Conservation (phyloP, 2,113 vertebrate genomes). For the Cathartes aura region DNA sequence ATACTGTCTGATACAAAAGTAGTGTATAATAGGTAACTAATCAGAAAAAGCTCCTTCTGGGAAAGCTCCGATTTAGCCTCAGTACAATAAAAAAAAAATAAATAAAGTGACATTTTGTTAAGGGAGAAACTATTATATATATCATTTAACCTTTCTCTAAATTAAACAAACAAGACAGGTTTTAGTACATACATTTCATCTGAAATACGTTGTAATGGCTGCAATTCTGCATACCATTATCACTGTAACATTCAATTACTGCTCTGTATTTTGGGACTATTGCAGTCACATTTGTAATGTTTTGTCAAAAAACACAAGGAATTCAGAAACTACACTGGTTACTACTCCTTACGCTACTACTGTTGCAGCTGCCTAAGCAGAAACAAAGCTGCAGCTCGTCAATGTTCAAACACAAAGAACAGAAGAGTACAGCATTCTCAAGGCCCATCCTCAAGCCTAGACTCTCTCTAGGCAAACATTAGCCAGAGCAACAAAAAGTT, state of each 20-base stretch:
- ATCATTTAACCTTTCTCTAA: neutral
- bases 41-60: neutral
- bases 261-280: neutral
- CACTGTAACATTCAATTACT: neutral
- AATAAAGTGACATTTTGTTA: neutral
- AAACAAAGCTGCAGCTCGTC: neutral
- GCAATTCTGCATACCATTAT: neutral
- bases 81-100: neutral
- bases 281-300: neutral
- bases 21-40: neutral
- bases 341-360: neutral
- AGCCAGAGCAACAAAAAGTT: neutral
- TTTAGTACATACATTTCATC: neutral
- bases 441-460: neutral
- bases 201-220: neutral
- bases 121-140: neutral
- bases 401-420: neutral
- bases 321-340: neutral
- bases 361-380: neutral
- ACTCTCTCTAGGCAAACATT: constrained; percentile 11
- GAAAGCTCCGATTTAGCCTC: neutral
- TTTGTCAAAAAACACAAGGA: neutral
- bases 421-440: neutral
- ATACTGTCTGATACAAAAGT: neutral
- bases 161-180: neutral